A percentile compares a stretch with the other conserved stretches of the same genome.
These are phyloP conservation scores for Drosophila pseudoobscura DNA, from an alignment of 1,140 invertebrate species.

Conservation along the genomic window DNA sequence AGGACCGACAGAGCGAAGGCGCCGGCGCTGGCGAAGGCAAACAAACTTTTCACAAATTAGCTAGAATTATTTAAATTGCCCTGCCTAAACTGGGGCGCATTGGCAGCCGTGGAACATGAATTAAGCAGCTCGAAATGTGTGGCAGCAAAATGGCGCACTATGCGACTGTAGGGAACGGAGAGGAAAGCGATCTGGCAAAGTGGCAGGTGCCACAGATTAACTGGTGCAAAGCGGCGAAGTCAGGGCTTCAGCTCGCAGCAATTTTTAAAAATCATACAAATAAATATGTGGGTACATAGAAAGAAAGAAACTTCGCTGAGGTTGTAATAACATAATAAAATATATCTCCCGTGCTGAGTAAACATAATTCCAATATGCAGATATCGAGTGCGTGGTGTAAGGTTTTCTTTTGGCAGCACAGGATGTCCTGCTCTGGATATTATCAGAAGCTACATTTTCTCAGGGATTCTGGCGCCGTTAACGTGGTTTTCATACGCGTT, in stretches of 20 bases:
- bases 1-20: neutral
- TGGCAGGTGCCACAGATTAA: too few relatives aligned
- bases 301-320: too few relatives aligned
- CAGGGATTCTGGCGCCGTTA: slow-evolving; percentile 1
- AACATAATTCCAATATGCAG: too few relatives aligned
- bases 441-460: slow-evolving; percentile 13
- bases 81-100: slow-evolving; percentile 47
- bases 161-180: slow-evolving; percentile 9
- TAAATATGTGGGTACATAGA: too few relatives aligned
- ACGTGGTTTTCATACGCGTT: slow-evolving; percentile 32
- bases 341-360: too few relatives aligned
- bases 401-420: too few relatives aligned
- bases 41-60: slow-evolving; percentile 77
- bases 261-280: too few relatives aligned
- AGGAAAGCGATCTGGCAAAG: neutral
- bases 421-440: slow-evolving; percentile 7
- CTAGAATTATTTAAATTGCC: slow-evolving; percentile 72
- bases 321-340: too few relatives aligned
- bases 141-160: slow-evolving; percentile 45
- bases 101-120: neutral
- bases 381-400: too few relatives aligned
- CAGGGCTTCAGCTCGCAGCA: too few relatives aligned
- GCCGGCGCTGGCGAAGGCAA: slow-evolving; percentile 21
- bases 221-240: too few relatives aligned
- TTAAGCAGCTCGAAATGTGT: slow-evolving; percentile 9